Base-by-base conservation (phyloP, 2,113 vertebrate genomes). In the Podocnemis expansa region DNA sequence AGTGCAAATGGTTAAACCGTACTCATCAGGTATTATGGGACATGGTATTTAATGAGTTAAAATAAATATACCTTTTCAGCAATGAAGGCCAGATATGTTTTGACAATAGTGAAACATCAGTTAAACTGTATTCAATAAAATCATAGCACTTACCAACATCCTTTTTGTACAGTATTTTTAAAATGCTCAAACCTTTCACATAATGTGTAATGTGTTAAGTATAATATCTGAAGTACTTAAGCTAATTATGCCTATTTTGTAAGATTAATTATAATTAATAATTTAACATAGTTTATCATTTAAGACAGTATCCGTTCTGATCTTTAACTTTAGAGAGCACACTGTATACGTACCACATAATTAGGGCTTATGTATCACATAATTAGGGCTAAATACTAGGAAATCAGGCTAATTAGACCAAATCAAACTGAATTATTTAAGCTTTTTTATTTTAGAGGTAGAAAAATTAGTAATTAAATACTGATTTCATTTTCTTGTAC, bases 361-460 rank as follows among this genome's bases (percentile, higher is more conserved):
- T 98, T 98, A 98, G 97, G 97, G 98, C 98, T 98, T 98, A 98
- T 98, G 98, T 98, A 98, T 98, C 98, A 98, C 97, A 96, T 98
- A 98, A 98, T 98, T 98, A 98, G 98, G 98, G 98, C 98, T 98
- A 98, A 98, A 98, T 98, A 98, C 98, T 98, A 98, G 98, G 98
- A 98, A 98, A 98, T 98, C 98, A 98, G 98, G 96, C 98, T 98
- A 98, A 98, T 98, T 98, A 98, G 98, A 98, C 96, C 95, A 98
- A 98, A 98, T 98, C 98, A 98, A 98, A 98, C 98, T 98, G 98
- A 98, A 98, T 98, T 98, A 98, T 98, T 98, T 98, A 98, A 98
- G 98, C 96, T 95, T 98, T 98, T 97, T 87, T 96, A 97, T 98
- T 98, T 98, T 97, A 97, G 96, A 98, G 96, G 97, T 97, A 96